Conservation (phyloP, 1,140 invertebrate species). For the Charaxes varanes region DNA sequence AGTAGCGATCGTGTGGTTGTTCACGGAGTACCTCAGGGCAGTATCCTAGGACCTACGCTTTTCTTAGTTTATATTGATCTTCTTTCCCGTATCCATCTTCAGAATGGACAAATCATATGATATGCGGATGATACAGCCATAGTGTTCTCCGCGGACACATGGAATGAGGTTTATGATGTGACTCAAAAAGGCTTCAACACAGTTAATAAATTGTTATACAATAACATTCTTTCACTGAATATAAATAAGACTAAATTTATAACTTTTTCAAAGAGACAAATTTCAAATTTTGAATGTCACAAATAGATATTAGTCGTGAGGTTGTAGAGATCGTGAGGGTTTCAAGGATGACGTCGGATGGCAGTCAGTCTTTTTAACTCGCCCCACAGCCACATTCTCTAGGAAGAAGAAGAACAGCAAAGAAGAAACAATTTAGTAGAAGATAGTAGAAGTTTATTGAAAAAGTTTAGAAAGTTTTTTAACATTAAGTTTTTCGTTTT, state of each 20-base stretch:
- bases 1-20: not conserved
- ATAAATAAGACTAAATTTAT: not conserved
- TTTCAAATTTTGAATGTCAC: too few species aligned
- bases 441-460: too few species aligned
- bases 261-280: not conserved
- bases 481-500: too few species aligned
- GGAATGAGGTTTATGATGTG: not conserved
- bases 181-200: not conserved
- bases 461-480: too few species aligned
- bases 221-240: conserved; percentile 1
- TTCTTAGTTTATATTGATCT: not conserved
- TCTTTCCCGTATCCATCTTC: too few species aligned
- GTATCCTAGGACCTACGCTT: not conserved
- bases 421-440: too few species aligned
- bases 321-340: too few species aligned
- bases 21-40: not conserved
- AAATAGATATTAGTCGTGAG: too few species aligned
- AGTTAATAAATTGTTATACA: not conserved
- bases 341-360: too few species aligned
- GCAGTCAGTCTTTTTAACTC: too few species aligned
- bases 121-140: conserved; percentile 16
- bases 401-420: too few species aligned
- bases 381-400: too few species aligned
- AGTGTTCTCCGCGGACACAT: not conserved
- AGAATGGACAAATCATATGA: not conserved